Evolutionary conservation across 2,113 vertebrate genomes (phyloP).

Genomic region (Neofelis nebulosa): DNA sequence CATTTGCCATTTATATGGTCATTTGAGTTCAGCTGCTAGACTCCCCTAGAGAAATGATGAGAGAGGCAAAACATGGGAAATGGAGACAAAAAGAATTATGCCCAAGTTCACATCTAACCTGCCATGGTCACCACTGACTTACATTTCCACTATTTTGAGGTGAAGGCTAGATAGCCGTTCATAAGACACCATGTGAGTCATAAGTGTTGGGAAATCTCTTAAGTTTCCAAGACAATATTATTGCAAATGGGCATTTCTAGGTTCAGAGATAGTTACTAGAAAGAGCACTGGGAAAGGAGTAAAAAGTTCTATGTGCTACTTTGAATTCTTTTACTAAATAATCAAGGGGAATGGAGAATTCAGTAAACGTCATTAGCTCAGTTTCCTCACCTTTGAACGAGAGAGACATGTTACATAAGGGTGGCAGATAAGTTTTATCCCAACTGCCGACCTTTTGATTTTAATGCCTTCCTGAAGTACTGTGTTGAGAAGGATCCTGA

Average conservation of each 20-base stretch:
- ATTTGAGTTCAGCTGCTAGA: neutral
- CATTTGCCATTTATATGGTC: neutral
- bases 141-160: neutral
- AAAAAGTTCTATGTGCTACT: neutral
- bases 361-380: neutral
- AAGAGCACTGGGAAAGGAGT: neutral
- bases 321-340: neutral
- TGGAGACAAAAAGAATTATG: neutral
- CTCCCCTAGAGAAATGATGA: neutral
- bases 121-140: neutral
- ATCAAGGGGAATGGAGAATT: neutral
- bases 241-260: neutral
- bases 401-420: neutral
- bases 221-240: neutral
- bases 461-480: neutral
- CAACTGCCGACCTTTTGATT: neutral
- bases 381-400: neutral
- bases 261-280: neutral
- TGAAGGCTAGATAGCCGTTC: neutral
- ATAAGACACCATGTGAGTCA: neutral
- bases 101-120: neutral
- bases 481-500: neutral
- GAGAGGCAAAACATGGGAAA: neutral
- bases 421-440: neutral
- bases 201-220: neutral